Conservation (phyloP, 2,113 vertebrate genomes). For the Alethe castanea region DNA sequence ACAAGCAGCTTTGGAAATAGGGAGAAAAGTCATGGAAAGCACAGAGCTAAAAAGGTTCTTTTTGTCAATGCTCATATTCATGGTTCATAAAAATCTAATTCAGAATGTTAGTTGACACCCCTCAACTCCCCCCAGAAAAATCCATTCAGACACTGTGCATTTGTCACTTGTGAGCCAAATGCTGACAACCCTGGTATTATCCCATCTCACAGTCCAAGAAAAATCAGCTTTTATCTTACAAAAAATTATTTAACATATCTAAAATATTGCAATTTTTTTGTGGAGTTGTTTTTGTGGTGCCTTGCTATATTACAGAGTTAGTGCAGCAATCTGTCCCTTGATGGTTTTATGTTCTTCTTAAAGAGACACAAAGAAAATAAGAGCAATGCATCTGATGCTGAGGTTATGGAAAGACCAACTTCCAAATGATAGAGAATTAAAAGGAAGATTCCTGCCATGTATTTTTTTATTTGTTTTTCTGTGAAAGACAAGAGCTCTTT, state of each 20-base stretch:
- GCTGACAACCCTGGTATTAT: background rate
- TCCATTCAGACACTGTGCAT: background rate
- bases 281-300: background rate
- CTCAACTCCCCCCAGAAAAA: too few relatives aligned
- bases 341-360: background rate
- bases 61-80: background rate
- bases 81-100: constrained; percentile 8
- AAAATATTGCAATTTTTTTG: background rate
- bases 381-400: background rate
- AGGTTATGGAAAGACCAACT: background rate
- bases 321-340: background rate
- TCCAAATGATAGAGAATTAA: background rate
- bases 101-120: background rate
- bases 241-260: background rate
- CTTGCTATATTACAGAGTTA: background rate
- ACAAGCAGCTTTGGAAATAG: background rate
- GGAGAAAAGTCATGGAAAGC: background rate
- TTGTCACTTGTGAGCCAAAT: background rate
- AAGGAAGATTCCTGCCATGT: background rate
- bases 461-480: background rate
- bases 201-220: background rate
- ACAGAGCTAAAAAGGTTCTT: background rate
- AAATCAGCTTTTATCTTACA: background rate
- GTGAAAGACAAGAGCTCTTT: background rate
- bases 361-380: background rate